Evolutionary conservation across 1,140 invertebrate species (phyloP), one percentile per base, ranked within the genome.

Genomic region (Tigriopus japonicus): DNA sequence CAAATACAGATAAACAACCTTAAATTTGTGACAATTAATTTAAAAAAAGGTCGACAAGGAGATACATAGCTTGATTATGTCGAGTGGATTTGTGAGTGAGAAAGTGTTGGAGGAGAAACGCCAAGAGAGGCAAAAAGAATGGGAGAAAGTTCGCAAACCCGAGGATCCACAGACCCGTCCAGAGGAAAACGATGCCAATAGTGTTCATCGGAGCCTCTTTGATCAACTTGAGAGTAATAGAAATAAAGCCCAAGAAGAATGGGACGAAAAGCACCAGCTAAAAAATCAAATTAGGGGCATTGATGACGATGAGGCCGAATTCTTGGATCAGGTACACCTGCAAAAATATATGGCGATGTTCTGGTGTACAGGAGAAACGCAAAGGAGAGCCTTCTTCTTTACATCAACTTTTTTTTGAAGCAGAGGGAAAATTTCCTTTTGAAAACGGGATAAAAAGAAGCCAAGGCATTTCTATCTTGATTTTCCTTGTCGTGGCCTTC

Each of bases 281-380:
- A 61, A 61, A 42, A 61, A 61, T 55, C 49, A 55, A 23, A 13
- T 61, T n/a, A 3, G 59, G 2, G 59, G 59, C 12, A 35, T 61
- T 5, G 59, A 61, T 53, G 59, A 61, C 35, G 59, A 61, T 6
- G 59, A 61, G 17, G 59, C 45, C 13, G 59, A 53, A 12, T 61
- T 61, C 42, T 42, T 61, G 51, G 59, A 61, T 53, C 58, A 55
- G 53, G 45, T 61, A 21, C 6, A 13, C 7, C 21, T 51, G n/a
- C n/a, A n/a, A n/a, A n/a, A n/a, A n/a, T n/a, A n/a, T n/a, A n/a
- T n/a, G n/a, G n/a, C n/a, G n/a, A n/a, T n/a, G n/a, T n/a, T n/a
- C n/a, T n/a, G n/a, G n/a, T n/a, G n/a, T n/a, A n/a, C n/a, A n/a
- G n/a, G n/a, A n/a, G n/a, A n/a, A n/a, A n/a, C n/a, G n/a, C n/a